Base-by-base conservation (phyloP, 2,888 invertebrate species). In the Scelioninae gen. 2 region DNA sequence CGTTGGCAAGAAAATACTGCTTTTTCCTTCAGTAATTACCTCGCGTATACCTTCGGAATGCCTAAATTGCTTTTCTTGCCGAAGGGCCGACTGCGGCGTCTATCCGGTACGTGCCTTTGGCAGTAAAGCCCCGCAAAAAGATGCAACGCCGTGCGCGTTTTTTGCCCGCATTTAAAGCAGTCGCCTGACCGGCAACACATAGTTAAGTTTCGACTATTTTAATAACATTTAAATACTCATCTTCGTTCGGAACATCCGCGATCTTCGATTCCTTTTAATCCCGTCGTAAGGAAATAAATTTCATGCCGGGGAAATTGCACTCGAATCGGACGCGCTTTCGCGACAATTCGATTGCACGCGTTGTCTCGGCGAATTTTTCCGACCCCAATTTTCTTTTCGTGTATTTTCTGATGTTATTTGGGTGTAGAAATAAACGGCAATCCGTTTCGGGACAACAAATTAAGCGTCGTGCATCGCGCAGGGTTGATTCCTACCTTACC, bases 31-130 rank as follows among this genome's bases (percentile, higher is more conserved):
- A 52, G 71, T 60, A 72, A 72, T 72, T 72, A 72, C 58, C 53
- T 25, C 31, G 45, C 28, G 53, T 61, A 61, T 52, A 63, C 45
- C 65, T 25, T 37, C 45, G 70, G 63, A 70, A 67, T 71, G 61
- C 67, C 73, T 75, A 75, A 74, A 71, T 75, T 73, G 58, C 70
- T 76, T 76, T 76, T 73, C 73, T 65, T 63, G 63, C 65, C 73
- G 55, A 63, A 70, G 71, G 77, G 73, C 61, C 71, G 67, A 43
- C 63, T 64, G 63, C 50, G 3, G 43, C 55, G 58, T 60, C 68
- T 63, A 69, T 70, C 61, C 58, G 50, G 75, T 41, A 74, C 70
- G 76, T 75, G 77, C 70, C 76, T 73, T 75, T 76, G 73, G 58
- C 53, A 45, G 31, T 50, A 53, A 33, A 52, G 58, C 11, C 45